These are phyloP conservation scores for Anarhynchus alexandrinus DNA, from an alignment of 2,113 vertebrate genomes.

Conservation along the genomic window DNA sequence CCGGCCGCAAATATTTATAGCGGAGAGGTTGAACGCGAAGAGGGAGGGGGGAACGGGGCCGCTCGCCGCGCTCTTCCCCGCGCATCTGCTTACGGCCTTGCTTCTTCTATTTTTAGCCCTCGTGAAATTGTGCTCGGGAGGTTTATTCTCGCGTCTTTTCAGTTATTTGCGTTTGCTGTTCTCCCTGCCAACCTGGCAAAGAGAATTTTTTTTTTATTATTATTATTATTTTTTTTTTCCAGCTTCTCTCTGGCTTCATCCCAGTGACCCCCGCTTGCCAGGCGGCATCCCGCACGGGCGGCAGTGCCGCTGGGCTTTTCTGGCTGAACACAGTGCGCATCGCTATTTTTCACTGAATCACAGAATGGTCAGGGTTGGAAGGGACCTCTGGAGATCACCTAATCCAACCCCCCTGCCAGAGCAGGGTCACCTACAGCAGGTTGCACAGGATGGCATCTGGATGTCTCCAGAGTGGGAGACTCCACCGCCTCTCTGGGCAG, in stretches of 20 bases:
- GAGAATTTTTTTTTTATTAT: neutral
- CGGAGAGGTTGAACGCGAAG: neutral
- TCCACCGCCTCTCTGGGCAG: too few species aligned
- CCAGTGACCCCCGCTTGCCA: neutral
- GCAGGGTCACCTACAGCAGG: too few species aligned
- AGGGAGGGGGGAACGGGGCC: fast-evolving
- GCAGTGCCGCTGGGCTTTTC: neutral
- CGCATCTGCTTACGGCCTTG: neutral
- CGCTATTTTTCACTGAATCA: neutral
- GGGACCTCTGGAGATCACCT: too few species aligned
- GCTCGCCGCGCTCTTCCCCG: neutral
- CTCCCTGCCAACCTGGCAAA: neutral
- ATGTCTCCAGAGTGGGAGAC: too few species aligned
- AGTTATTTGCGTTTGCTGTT: neutral
- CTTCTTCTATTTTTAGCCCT: neutral
- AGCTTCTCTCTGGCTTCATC: neutral
- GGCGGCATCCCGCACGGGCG: fast-evolving
- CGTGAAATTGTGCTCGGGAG: neutral
- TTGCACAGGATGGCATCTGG: too few species aligned
- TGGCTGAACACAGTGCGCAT: fast-evolving
- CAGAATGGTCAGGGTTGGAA: too few species aligned
- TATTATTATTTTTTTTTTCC: too few species aligned
- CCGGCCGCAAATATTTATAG: neutral
- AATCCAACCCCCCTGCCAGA: too few species aligned
- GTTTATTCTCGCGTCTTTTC: neutral